phyloP scores from a whole-genome alignment of 1,140 invertebrate species.

The Hermatobates lingyangjiaoensis region DNA sequence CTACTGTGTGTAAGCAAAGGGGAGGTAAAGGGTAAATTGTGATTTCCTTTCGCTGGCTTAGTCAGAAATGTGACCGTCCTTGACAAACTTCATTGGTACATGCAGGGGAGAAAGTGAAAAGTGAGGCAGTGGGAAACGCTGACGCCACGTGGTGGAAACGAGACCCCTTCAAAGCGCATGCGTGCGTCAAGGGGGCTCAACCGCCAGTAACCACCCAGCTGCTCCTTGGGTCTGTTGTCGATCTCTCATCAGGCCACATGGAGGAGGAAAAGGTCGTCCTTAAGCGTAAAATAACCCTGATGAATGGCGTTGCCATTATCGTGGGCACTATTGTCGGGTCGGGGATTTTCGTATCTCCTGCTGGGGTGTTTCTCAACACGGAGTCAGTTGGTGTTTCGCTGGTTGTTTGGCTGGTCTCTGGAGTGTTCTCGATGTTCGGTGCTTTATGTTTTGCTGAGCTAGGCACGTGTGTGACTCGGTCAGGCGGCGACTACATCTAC shows the following conservation, averaged over 20 bases:
- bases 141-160: too few species aligned
- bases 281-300: conserved; percentile 61
- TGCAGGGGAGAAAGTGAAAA: too few species aligned
- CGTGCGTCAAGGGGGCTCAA: too few species aligned
- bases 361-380: conserved; percentile 36
- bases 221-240: too few species aligned
- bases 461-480: conserved; percentile 45
- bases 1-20: too few species aligned
- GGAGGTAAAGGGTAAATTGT: too few species aligned
- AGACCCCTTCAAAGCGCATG: too few species aligned
- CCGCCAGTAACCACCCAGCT: background rate
- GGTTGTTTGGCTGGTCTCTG: conserved; percentile 51
- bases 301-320: conserved; percentile 73
- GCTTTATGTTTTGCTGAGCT: conserved; percentile 73
- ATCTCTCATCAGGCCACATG: too few species aligned
- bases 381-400: conserved; percentile 44
- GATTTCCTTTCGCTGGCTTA: too few species aligned
- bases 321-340: conserved; percentile 56
- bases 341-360: conserved; percentile 10
- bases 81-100: too few species aligned
- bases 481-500: conserved; percentile 78
- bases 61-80: too few species aligned
- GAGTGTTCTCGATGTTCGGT: conserved; percentile 52
- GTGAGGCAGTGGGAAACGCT: too few species aligned
- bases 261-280: conserved; percentile 35